These are phyloP conservation scores for Brachionus rotundiformis DNA, from an alignment of 1,140 invertebrate species.

Conservation along the genomic window DNA sequence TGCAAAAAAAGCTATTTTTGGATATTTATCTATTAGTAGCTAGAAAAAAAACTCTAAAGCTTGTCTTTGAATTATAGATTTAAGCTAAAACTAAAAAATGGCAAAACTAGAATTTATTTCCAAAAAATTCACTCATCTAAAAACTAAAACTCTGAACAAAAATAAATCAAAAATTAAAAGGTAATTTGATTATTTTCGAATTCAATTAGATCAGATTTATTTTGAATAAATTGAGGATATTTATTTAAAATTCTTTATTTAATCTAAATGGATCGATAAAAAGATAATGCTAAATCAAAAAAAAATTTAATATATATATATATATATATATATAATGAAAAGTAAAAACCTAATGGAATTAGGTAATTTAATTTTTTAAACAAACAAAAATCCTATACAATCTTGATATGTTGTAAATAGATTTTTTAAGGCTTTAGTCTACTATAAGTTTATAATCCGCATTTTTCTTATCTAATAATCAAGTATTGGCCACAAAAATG, in stretches of 20 bases:
- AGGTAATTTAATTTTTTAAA: slow-evolving; percentile 41
- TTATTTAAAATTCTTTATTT: slow-evolving; percentile 19
- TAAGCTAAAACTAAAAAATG: not conserved
- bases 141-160: not conserved
- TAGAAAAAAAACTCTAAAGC: slow-evolving; percentile 1
- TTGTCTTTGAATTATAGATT: slow-evolving; percentile 31
- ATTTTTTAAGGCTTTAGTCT: not conserved
- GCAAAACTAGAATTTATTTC: not conserved
- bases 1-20: not conserved
- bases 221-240: slow-evolving; percentile 20
- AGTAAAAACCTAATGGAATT: slow-evolving; percentile 45
- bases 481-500: not conserved
- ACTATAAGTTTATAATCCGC: not conserved
- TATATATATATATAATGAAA: no score
- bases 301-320: no score
- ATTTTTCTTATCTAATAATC: slow-evolving; percentile 10
- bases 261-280: slow-evolving; percentile 44
- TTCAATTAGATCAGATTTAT: slow-evolving; percentile 11
- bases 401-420: not conserved
- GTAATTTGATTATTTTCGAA: slow-evolving; percentile 40
- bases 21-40: not conserved
- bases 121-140: not conserved
- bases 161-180: slow-evolving; percentile 34
- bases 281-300: not conserved
- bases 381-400: slow-evolving; percentile 1